Conservation (phyloP, 2,888 invertebrate genomes). For the Stenurella melanura region DNA sequence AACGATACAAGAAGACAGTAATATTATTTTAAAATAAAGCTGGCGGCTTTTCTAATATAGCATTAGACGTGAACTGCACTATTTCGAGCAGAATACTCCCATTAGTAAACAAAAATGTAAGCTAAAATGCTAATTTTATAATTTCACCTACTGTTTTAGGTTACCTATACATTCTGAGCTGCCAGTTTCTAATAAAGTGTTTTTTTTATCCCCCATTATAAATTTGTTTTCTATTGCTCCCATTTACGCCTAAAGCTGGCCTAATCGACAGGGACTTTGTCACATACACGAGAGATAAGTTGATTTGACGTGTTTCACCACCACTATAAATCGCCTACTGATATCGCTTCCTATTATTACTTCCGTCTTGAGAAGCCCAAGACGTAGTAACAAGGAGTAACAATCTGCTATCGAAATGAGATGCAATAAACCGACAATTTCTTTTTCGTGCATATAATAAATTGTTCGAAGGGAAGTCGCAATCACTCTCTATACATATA, state of each 20-base stretch:
- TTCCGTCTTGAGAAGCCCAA: neutral
- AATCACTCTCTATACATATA: neutral
- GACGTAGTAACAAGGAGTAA: neutral
- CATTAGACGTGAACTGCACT: too few species aligned
- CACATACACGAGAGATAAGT: conserved; percentile 7
- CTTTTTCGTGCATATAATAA: neutral
- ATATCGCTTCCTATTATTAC: neutral
- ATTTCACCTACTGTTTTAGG: too few species aligned
- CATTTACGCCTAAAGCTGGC: neutral
- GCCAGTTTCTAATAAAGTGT: neutral
- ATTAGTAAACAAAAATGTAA: too few species aligned
- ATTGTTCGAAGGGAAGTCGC: neutral
- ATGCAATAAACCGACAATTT: neutral
- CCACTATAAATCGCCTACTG: conserved; percentile 3
- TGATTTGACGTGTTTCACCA: neutral
- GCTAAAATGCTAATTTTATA: too few species aligned
- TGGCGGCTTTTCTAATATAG: too few species aligned
- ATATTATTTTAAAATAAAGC: too few species aligned
- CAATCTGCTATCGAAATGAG: neutral
- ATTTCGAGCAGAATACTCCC: too few species aligned
- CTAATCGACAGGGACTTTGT: conserved; percentile 3
- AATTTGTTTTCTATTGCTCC: neutral
- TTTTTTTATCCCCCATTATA: neutral
- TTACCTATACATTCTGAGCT: neutral
- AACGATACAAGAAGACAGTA: too few species aligned